Evolutionary conservation across 1,140 invertebrate species (phyloP).

Genomic region (Drusus annulatus): DNA sequence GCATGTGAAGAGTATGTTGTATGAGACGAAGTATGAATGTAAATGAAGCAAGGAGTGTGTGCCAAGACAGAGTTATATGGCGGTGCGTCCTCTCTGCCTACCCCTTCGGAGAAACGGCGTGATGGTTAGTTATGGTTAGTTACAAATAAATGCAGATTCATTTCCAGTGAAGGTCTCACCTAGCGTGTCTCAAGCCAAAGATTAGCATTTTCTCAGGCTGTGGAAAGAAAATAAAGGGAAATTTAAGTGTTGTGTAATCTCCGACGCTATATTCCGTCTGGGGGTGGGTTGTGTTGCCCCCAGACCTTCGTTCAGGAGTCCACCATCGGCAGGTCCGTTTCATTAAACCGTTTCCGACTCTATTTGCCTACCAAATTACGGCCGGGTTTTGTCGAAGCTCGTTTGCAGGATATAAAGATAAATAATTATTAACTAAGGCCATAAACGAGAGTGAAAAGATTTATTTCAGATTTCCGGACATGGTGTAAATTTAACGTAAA

Average conservation of each 20-base stretch:
- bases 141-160: no score
- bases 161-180: no score
- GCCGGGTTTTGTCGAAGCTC: conserved; percentile 28
- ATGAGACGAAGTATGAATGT: no score
- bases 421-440: background rate
- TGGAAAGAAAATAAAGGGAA: conserved; percentile 25
- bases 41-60: no score
- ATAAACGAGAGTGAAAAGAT: background rate
- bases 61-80: no score
- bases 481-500: background rate
- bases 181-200: no score
- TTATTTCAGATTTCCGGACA: background rate
- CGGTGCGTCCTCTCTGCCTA: no score
- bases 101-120: no score
- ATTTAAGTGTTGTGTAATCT: conserved; percentile 27
- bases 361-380: conserved; percentile 51
- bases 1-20: no score
- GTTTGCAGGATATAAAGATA: background rate
- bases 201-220: background rate
- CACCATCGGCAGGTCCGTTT: conserved; percentile 26
- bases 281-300: background rate
- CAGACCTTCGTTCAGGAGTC: background rate
- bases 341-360: conserved; percentile 42
- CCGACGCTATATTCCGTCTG: background rate
- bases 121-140: no score